phyloP scores from a whole-genome alignment of 2,113 vertebrate species.

The Thamnaconus septentrionalis region DNA sequence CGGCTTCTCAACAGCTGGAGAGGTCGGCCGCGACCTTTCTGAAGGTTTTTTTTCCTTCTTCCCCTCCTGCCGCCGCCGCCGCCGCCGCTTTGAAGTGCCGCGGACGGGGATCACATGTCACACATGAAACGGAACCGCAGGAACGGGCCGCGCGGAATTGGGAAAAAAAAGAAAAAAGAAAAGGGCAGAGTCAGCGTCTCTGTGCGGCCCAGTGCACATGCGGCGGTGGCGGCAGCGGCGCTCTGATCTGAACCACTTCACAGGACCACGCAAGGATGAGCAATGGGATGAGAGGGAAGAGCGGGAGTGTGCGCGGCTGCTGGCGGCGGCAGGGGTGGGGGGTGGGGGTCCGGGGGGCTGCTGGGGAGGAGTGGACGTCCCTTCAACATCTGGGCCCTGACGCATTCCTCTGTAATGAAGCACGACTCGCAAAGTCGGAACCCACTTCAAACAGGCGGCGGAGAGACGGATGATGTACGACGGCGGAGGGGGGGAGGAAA shows the following conservation, averaged over 20 bases:
- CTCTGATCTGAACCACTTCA: slow-evolving; percentile 78
- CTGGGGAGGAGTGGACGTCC: slow-evolving; percentile 31
- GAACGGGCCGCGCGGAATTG: slow-evolving; percentile 59
- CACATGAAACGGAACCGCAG: slow-evolving; percentile 77
- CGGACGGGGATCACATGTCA: slow-evolving; percentile 53
- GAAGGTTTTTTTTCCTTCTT: slow-evolving; percentile 24
- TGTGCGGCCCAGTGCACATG: slow-evolving; percentile 51
- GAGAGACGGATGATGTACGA: slow-evolving; percentile 39
- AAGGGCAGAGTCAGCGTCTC: slow-evolving; percentile 72
- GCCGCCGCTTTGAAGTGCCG: slow-evolving; percentile 53
- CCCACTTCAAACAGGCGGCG: slow-evolving; percentile 61
- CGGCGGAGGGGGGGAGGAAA: slow-evolving; percentile 45
- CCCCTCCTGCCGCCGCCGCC: slow-evolving; percentile 17
- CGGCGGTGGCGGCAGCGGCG: slow-evolving; percentile 17
- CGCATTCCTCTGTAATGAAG: slow-evolving; percentile 73
- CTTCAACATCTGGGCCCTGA: slow-evolving; percentile 75
- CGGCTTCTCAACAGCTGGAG: slow-evolving; percentile 68
- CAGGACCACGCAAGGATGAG: slow-evolving; percentile 46
- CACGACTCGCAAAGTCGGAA: slow-evolving; percentile 50
- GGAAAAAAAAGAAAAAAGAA: no score
- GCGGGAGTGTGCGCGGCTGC: slow-evolving; percentile 7
- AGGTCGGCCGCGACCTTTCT: slow-evolving; percentile 28
- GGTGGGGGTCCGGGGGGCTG: background rate
- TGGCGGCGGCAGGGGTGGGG: no score
- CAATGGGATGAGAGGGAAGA: slow-evolving; percentile 43